These are phyloP conservation scores for Orcinus orca DNA, from an alignment of 2,113 vertebrate species.

Conservation along the genomic window DNA sequence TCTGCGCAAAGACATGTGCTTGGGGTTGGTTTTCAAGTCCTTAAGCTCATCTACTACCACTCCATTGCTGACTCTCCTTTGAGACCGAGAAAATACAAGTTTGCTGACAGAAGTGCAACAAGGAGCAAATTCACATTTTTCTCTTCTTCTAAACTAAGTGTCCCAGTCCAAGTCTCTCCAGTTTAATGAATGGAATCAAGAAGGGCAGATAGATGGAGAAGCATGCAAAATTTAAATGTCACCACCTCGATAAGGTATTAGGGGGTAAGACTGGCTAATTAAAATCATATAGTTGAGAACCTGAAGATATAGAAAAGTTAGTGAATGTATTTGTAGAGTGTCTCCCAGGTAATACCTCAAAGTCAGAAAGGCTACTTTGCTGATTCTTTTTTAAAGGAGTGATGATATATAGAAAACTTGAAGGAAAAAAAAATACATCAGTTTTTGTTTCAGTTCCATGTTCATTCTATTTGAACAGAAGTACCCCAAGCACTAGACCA, in stretches of 20 bases:
- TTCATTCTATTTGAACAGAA: not conserved
- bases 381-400: not conserved
- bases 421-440: too few species aligned
- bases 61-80: not conserved
- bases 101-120: not conserved
- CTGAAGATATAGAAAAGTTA: not conserved
- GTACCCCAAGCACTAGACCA: slow-evolving; percentile 22
- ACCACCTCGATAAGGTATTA: not conserved
- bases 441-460: not conserved
- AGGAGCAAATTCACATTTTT: not conserved
- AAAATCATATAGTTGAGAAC: not conserved
- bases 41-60: not conserved
- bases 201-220: not conserved
- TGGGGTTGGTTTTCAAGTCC: not conserved
- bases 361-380: not conserved
- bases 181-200: not conserved
- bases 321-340: not conserved
- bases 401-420: not conserved
- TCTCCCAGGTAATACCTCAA: not conserved
- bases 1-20: not conserved
- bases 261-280: not conserved
- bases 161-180: not conserved
- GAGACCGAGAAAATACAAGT: not conserved
- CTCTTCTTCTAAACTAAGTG: not conserved
- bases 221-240: not conserved